Base-by-base conservation (phyloP, 2,888 invertebrate genomes). In the Synergus gifuensis region DNA sequence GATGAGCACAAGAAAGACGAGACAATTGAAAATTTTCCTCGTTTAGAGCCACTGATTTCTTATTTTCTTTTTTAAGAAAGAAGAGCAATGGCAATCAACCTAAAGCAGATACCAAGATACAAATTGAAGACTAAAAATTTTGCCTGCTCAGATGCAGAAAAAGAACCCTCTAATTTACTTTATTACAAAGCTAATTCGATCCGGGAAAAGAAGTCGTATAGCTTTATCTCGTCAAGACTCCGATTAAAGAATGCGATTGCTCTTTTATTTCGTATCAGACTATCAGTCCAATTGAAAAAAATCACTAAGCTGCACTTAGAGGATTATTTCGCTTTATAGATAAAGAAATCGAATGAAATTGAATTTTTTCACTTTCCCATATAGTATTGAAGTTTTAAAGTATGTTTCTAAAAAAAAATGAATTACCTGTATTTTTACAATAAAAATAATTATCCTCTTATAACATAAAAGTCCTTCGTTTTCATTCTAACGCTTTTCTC, bases 231-330 rank as follows among this genome's bases (percentile, higher is more conserved):
- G 69, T 49, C 49, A 36, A 28, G 36, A 49, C 54, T 73, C n/a
- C 69, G 49, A 73, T 73, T 73, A 73, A 11, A 49, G 9, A 11
- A 49, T 73, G 28, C 49, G 46, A 69, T 69, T 69, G 14, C 28
- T 49, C 36, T 73, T 73, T 36, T 73, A 73, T 73, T 73, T 49
- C 11, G 36, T 73, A 73, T 73, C 69, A 66, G 40, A 42, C 66
- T 42, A 66, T 66, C 64, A 66, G 28, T 16, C n/a, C 49, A 73
- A 73, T 54, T 73, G 69, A 22, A 44, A 67, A 49, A 69, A 49
- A 4, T 14, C 46, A 36, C 54, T n/a, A 14, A 28, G 0, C 49
- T 49, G 46, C 69, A 73, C 36, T 73, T 28, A 54, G 69, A 46
- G 22, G 36, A 73, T 73, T 73, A 54, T n/a, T 73, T 28, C n/a